Conservation (phyloP, 1,140 invertebrate genomes). For the Drosophila nasuta region DNA sequence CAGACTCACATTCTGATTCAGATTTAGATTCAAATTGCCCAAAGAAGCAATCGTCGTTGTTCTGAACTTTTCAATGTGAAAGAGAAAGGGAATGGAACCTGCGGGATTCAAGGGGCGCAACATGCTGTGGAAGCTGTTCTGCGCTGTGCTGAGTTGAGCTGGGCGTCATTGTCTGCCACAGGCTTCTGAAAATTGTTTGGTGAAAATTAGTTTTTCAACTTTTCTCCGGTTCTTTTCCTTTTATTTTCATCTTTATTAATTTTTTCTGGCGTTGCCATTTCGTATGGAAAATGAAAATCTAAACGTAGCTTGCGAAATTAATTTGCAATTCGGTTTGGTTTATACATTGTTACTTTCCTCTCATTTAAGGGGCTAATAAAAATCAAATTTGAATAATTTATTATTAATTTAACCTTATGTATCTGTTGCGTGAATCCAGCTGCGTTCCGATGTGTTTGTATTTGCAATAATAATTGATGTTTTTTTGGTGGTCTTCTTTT, state of each 20-base stretch:
- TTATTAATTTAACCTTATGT: constrained; percentile 73
- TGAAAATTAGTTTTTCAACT: constrained; percentile 82
- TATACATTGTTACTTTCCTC: constrained; percentile 47
- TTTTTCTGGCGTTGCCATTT: constrained; percentile 21
- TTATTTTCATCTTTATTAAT: constrained; percentile 33
- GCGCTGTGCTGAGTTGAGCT: neutral
- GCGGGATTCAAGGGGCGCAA: neutral
- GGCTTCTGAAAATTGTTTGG: constrained; percentile 79
- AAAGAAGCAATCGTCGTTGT: constrained; percentile 51
- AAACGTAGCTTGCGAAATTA: constrained; percentile 75
- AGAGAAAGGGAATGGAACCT: neutral
- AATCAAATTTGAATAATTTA: constrained; percentile 82
- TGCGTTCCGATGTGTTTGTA: constrained; percentile 13
- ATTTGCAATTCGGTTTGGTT: constrained; percentile 67
- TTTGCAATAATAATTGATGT: constrained; percentile 19
- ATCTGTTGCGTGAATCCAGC: constrained; percentile 8
- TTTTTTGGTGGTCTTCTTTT: constrained; percentile 17
- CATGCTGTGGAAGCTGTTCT: no score
- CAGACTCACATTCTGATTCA: constrained; percentile 48
- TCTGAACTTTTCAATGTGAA: constrained; percentile 33
- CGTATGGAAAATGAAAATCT: constrained; percentile 60
- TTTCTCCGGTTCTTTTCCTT: constrained; percentile 59
- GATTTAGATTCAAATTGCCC: constrained; percentile 78
- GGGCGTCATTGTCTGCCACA: constrained; percentile 37
- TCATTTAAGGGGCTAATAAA: constrained; percentile 60